Percentiles rank a stretch among this genome's conserved stretches.
These are phyloP conservation scores for Cephus sareptanus DNA, from an alignment of 2,888 invertebrate species.

Conservation along the genomic window DNA sequence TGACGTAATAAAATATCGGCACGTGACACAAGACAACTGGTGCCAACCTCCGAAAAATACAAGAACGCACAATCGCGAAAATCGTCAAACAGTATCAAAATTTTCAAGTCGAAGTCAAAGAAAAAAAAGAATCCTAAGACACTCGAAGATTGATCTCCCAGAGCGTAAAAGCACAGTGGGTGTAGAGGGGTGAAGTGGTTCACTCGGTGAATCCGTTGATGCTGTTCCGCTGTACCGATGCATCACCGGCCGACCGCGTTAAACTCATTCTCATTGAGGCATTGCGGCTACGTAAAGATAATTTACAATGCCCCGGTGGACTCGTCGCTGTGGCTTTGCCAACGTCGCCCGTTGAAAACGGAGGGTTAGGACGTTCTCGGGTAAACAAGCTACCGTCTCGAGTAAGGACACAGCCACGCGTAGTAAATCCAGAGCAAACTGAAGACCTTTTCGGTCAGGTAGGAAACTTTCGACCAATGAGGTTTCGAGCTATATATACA, in stretches of 20 bases:
- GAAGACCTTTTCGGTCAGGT: too few species aligned
- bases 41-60: background rate
- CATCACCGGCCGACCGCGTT: background rate
- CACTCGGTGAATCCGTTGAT: background rate
- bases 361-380: too few species aligned
- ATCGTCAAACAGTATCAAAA: background rate
- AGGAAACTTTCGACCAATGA: too few species aligned
- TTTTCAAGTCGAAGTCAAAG: background rate
- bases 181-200: too few species aligned
- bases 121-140: background rate
- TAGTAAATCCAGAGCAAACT: background rate
- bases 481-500: background rate
- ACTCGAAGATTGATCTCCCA: background rate
- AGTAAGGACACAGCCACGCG: too few species aligned
- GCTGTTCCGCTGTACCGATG: background rate
- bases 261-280: background rate
- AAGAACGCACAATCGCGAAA: background rate
- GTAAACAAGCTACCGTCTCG: too few species aligned
- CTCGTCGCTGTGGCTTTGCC: background rate
- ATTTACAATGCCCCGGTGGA: constrained; percentile 16
- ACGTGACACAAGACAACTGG: background rate
- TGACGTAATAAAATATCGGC: background rate
- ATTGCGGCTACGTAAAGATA: constrained; percentile 13
- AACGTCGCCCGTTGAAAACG: background rate
- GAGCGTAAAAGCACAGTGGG: too few species aligned